A percentile compares a stretch with the other conserved stretches of the same genome.
phyloP scores from a whole-genome alignment of 2,797 vertebrate species.

The Myotis findleyi region DNA sequence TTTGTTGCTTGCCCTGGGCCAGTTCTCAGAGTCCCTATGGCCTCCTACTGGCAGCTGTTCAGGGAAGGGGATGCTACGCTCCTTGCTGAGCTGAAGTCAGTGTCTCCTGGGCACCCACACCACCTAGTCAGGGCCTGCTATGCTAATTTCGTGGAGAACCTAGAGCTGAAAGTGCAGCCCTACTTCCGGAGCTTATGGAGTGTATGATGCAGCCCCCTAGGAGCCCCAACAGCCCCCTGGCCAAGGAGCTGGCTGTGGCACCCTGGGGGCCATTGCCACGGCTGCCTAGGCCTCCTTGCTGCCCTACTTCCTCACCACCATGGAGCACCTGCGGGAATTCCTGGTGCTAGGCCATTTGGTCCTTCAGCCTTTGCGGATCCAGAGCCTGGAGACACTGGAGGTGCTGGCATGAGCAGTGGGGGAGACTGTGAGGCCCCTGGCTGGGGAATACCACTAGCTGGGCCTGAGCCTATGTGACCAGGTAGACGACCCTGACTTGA shows the following conservation, averaged over 20 bases:
- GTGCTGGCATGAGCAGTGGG: conserved; percentile 91
- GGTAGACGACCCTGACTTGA: conserved; percentile 94
- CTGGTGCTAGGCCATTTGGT: conserved; percentile 90
- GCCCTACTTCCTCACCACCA: conserved; percentile 91
- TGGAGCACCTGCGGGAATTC: conserved; percentile 92
- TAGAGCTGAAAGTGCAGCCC: conserved; percentile 91
- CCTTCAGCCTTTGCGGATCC: conserved; percentile 91
- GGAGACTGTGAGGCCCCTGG: conserved; percentile 91
- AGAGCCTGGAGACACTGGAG: conserved; percentile 93
- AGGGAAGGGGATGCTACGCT: conserved; percentile 92
- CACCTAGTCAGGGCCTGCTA: conserved; percentile 95
- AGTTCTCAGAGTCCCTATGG: conserved; percentile 95
- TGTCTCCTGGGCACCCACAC: conserved; percentile 89
- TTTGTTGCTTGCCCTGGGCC: conserved; percentile 93
- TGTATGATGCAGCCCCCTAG: conserved; percentile 91
- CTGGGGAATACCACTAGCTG: conserved; percentile 92
- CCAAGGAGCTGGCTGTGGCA: conserved; percentile 92
- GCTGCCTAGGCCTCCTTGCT: conserved; percentile 92
- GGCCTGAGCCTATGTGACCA: conserved; percentile 92
- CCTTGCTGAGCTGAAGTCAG: conserved; percentile 91
- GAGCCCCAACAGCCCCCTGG: conserved; percentile 87
- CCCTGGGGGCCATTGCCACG: conserved; percentile 93
- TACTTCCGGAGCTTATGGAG: conserved; percentile 95
- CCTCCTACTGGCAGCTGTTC: conserved; percentile 93
- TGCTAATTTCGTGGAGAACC: conserved; percentile 94